Evolutionary conservation across 1,140 invertebrate genomes (phyloP), one percentile per base, ranked within the genome.

Genomic region (Piezodorus guildinii): DNA sequence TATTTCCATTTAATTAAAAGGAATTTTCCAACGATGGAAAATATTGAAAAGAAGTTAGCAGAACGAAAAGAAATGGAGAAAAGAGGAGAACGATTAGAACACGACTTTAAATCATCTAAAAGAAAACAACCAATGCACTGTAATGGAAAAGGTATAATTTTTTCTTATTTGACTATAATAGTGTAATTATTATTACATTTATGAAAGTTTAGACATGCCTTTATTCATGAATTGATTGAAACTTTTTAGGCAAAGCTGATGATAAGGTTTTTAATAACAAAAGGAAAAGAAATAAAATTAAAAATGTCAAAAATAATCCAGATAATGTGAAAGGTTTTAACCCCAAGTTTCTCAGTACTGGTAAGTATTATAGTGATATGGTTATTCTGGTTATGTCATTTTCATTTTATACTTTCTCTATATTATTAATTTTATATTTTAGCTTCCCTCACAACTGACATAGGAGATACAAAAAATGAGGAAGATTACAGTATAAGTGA

Each of bases 21-120:
- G 27, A 82, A 75, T 70, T 87, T 82, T 76, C 84, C 39, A 0
- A 68, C 63, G 3, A 64, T 61, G 30, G 67, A 67, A 12, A 69
- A 66, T 14, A 46, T 60, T 49, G 17, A 58, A 49, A 17, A 27
- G 21, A 60, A 60, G 63, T 23, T 21, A 16, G 44, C 44, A 16
- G 25, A n/a, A 25, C 16, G 27, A 21, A 52, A 60, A 54, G 19
- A 52, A 64, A 54, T 60, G 39, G 19, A 68, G 27, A 46, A 62
- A 52, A 62, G 62, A 62, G 62, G 62, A 52, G 62, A 62, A 56
- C 16, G n/a, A 15, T 2, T 52, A 8, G 46, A 52, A 25, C 45
- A 62, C 19, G 43, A 52, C 14, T 30, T 30, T 1, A 46, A 63
- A 61, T 15, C 15, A 62, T 60, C 43, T 60, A 39, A 17, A 43